Evolutionary conservation across 2,797 vertebrate species (phyloP), one percentile per base, ranked within the genome.

Genomic region (Chiroxiphia lanceolata): DNA sequence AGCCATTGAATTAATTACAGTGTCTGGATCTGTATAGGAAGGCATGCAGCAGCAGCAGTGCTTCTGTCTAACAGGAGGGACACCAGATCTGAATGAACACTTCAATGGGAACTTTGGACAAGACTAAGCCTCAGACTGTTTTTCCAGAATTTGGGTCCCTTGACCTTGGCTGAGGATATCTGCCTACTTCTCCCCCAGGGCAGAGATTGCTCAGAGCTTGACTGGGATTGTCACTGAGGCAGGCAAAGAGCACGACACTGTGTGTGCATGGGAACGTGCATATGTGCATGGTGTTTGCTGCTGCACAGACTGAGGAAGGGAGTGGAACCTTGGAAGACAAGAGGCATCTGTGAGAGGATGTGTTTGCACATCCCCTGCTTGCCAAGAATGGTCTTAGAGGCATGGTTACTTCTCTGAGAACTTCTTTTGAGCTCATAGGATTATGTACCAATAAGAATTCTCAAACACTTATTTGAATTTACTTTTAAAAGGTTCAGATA

Each of bases 261-360:
- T 5, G 50, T 3, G 63, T 1, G 0, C 7, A 1, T 1, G 31
- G 10, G 13, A 11, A n/a, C 0, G 13, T 7, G 33, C 0, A 0
- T 0, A 13, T 14, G 10, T 3, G 70, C 68, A 40, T 17, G 8
- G 26, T 3, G 50, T 1, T 76, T 34, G 25, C 44, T 4, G 13
- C 48, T 5, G 1, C 4, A 1, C 11, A 1, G 1, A 16, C 22
- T 33, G 25, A 8, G 19, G 27, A 56, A 36, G 13, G 69, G 8
- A 86, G 31, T 15, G 29, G 38, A 72, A 33, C 61, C 21, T 80
- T 5, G 3, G 3, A 19, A 68, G 27, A 7, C 75, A 82, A 82
- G 25, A 53, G 5, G 11, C 25, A 21, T 7, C 64, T 56, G 16
- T 14, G 56, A 72, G 27, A 31, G 33, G 20, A 54, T 25, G 40